Evolutionary conservation across 2,797 vertebrate species (phyloP).

Genomic region (Notamacropus eugenii): DNA sequence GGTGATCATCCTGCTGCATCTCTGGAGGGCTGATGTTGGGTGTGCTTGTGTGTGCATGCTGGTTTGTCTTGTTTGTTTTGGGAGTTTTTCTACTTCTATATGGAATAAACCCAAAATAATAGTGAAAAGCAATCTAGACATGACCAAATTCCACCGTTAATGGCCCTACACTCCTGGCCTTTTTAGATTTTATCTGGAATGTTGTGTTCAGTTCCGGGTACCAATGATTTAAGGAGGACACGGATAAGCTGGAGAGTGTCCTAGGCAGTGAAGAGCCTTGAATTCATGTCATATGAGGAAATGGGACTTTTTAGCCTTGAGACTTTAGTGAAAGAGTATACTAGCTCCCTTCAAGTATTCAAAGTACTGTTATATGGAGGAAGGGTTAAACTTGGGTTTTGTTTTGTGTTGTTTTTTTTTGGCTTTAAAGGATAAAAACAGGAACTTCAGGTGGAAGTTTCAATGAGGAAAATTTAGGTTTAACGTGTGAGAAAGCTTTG

Average conservation of each 20-base stretch:
- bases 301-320: background rate
- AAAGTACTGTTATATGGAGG: background rate
- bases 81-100: constrained; percentile 1
- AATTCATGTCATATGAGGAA: background rate
- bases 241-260: background rate
- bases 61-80: constrained; percentile 2
- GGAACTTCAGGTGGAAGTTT: background rate
- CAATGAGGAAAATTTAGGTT: background rate
- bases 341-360: background rate
- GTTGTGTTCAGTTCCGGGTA: background rate
- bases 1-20: background rate
- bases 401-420: background rate
- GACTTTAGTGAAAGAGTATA: background rate
- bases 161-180: background rate
- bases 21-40: background rate
- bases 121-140: background rate
- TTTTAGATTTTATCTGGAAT: background rate
- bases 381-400: background rate
- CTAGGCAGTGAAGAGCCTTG: no score
- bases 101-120: background rate
- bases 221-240: background rate
- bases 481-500: background rate
- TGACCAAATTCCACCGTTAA: background rate
- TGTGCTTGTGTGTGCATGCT: background rate
- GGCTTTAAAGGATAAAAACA: background rate